A percentile compares a stretch with the other conserved stretches of the same genome.
phyloP scores from a whole-genome alignment of 1,140 invertebrate species.

The Listronotus oregonensis region DNA sequence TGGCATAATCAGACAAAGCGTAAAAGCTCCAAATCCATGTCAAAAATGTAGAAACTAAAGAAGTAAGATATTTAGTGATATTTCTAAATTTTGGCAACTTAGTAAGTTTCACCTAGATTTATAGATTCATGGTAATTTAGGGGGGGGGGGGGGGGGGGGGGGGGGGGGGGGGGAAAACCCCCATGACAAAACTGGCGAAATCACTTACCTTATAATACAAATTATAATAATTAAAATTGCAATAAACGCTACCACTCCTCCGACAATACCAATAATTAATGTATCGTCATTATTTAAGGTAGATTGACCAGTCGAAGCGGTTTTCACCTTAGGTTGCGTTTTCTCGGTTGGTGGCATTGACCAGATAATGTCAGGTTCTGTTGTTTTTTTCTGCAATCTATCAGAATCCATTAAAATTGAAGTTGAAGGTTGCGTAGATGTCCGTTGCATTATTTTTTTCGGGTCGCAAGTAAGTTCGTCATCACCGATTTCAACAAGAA shows the following conservation, averaged over 20 bases:
- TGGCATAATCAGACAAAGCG: too few relatives aligned
- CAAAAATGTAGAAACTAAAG: too few relatives aligned
- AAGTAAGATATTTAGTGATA: too few relatives aligned
- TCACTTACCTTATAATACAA: slow-evolving; percentile 72
- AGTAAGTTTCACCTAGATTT: too few relatives aligned
- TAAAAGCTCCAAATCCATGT: too few relatives aligned
- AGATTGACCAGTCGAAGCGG: slow-evolving; percentile 62
- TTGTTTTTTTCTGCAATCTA: slow-evolving; percentile 62
- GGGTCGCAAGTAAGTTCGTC: slow-evolving; percentile 79
- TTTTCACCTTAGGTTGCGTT: slow-evolving; percentile 58
- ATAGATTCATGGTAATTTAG: too few relatives aligned
- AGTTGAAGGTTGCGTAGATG: slow-evolving; percentile 56
- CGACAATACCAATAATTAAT: slow-evolving; percentile 88
- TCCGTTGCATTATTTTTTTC: slow-evolving; percentile 61
- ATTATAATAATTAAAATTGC: slow-evolving; percentile 86
- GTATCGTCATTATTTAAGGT: slow-evolving; percentile 84
- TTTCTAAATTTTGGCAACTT: too few relatives aligned
- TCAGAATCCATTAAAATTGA: slow-evolving; percentile 56
- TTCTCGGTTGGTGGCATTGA: slow-evolving; percentile 70
- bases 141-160: too few relatives aligned
- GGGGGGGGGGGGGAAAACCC: too few relatives aligned
- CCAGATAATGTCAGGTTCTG: slow-evolving; percentile 86
- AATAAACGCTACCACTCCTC: slow-evolving; percentile 88
- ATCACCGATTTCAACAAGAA: slow-evolving; percentile 75
- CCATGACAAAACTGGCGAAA: too few relatives aligned